Conservation (phyloP, 30 jellyfish, hydroid and myxozoan species). For the Hydractinia echinata region DNA sequence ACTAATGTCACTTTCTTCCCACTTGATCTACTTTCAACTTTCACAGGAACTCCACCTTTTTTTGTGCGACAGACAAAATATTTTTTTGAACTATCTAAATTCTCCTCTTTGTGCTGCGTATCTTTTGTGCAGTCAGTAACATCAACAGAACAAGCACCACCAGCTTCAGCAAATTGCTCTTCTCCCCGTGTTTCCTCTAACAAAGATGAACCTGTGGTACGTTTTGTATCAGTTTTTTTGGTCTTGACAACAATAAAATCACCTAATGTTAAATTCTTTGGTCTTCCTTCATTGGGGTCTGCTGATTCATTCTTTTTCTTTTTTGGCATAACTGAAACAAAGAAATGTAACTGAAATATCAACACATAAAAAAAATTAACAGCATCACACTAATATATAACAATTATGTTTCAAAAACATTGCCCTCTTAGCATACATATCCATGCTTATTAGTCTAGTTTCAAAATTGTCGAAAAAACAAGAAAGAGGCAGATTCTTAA, state of each 20-base stretch:
- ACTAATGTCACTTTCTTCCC: conserved; percentile 88
- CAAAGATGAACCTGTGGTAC: too few relatives aligned
- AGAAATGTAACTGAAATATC: background rate
- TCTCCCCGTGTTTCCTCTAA: too few relatives aligned
- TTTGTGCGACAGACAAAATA: conserved; percentile 53
- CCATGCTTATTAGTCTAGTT: too few relatives aligned
- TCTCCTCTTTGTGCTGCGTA: too few relatives aligned
- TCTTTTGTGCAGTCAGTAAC: background rate
- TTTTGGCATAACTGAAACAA: background rate
- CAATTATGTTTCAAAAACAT: too few relatives aligned
- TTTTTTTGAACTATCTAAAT: background rate
- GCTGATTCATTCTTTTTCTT: conserved; percentile 7
- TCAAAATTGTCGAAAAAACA: too few relatives aligned
- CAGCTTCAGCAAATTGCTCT: background rate
- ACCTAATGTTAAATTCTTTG: conserved; percentile 56
- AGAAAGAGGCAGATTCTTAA: too few relatives aligned
- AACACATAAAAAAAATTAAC: too few relatives aligned
- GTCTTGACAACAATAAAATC: conserved; percentile 46
- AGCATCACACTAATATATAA: too few relatives aligned
- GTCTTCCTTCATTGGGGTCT: conserved; percentile 51
- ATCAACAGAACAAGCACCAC: background rate
- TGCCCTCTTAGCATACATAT: too few relatives aligned
- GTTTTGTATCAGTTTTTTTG: background rate
- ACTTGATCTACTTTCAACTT: conserved; percentile 71
- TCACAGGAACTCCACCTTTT: conserved; percentile 78